Evolutionary conservation across 2,797 vertebrate species (phyloP).

Genomic region (Arremon aurantiirostris): DNA sequence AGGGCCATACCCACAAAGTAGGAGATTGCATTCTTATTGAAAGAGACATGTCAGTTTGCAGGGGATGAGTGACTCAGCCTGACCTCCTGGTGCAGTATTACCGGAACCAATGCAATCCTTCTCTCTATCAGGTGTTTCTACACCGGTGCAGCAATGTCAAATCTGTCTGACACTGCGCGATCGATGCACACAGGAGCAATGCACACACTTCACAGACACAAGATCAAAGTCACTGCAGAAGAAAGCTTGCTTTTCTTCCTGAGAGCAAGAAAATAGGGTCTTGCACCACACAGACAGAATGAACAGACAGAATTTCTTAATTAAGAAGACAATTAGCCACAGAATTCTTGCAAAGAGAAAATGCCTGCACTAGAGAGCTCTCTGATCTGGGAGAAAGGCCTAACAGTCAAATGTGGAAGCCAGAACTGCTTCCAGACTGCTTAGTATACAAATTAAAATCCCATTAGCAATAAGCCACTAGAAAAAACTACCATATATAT

Average conservation of each 20-base stretch:
- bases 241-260: neutral
- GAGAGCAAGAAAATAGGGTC: neutral
- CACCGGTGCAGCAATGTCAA: accelerated
- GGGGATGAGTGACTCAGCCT: neutral
- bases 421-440: neutral
- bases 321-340: neutral
- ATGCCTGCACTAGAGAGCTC: neutral
- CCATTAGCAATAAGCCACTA: neutral
- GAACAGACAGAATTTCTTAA: neutral
- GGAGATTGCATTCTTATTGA: neutral
- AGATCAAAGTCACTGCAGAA: neutral
- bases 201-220: accelerated
- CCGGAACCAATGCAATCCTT: neutral
- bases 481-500: neutral
- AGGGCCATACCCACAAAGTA: neutral
- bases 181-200: accelerated
- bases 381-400: neutral
- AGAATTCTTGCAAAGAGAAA: neutral
- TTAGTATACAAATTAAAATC: neutral
- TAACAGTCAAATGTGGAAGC: neutral
- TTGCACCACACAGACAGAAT: neutral
- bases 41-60: neutral
- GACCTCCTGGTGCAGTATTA: neutral
- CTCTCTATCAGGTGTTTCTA: neutral
- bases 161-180: accelerated